Evolutionary conservation across 2,113 vertebrate genomes (phyloP), one percentile per base, ranked within the genome.

Genomic region (Nothobranchius furzeri): DNA sequence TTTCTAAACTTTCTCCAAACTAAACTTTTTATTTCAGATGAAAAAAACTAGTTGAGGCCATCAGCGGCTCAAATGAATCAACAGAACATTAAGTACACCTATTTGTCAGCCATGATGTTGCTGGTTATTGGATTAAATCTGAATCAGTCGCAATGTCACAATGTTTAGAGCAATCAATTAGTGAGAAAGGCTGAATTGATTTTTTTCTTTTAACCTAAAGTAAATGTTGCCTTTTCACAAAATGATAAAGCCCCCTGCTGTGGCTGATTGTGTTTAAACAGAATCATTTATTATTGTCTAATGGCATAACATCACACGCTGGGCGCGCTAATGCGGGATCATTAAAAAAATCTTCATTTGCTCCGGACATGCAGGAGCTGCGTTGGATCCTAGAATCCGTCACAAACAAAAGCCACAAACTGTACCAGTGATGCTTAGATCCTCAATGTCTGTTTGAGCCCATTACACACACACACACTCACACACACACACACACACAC

Each of bases 241-340:
- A 70, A 68, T 51, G 25, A 30, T 48, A 17, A 20, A 50, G 56
- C n/a, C 70, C 70, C 42, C 4, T 60, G 56, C 75, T 78, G 64
- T 73, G 55, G n/a, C 52, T 43, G 67, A 75, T 43, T 68, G 68
- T 63, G 52, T 51, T 14, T 52, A 73, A 75, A 69, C 35, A 24
- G 69, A 45, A 57, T 79, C 66, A 68, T 78, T 66, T 67, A 73
- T 81, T 66, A 73, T 81, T 66, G 64, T 70, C 79, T 67, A 58
- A 71, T 48, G 47, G 55, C 54, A 56, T 54, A 48, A 3, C 67
- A 67, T 53, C 53, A 24, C 74, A 58, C 0, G 15, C 35, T 15
- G 40, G 35, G 51, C 50, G 78, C 20, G 65, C 70, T 81, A 58
- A 82, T 79, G 50, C 60, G 68, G 60, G 43, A 62, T 54, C 52